phyloP scores from a whole-genome alignment of 2,888 invertebrate species.

The Caenorhabditis macrosperma region DNA sequence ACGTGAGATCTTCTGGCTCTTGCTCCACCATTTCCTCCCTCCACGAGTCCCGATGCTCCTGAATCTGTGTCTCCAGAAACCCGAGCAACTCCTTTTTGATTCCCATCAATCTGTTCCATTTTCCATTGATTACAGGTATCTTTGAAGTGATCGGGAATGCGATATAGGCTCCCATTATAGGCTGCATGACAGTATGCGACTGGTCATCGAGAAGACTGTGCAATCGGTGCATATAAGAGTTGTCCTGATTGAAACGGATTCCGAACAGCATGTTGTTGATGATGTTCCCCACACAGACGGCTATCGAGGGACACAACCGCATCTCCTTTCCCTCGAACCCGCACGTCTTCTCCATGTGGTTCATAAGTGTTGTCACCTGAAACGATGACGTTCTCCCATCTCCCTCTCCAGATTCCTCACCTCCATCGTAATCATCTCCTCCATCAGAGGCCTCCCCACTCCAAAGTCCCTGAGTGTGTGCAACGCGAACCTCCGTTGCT shows the following conservation, averaged over 20 bases:
- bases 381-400: not conserved
- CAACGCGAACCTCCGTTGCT: constrained; percentile 76
- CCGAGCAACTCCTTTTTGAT: constrained; percentile 69
- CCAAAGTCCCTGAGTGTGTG: constrained; percentile 78
- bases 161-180: constrained; percentile 76
- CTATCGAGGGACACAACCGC: constrained; percentile 66
- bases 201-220: constrained; percentile 76
- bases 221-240: constrained; percentile 70
- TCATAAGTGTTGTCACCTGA: constrained; percentile 59
- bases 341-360: constrained; percentile 35
- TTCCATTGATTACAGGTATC: constrained; percentile 72
- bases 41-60: constrained; percentile 63
- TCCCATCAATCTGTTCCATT: constrained; percentile 73
- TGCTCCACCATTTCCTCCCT: constrained; percentile 48
- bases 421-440: constrained; percentile 75
- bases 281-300: constrained; percentile 79
- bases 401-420: constrained; percentile 4
- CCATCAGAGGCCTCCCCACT: constrained; percentile 78
- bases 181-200: constrained; percentile 73
- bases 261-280: constrained; percentile 79
- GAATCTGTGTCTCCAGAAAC: constrained; percentile 73
- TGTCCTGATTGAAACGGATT: constrained; percentile 72
- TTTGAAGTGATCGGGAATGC: constrained; percentile 72
- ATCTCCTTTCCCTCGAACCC: constrained; percentile 30
- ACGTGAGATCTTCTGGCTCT: constrained; percentile 76